Percentiles rank a stretch among this genome's conserved stretches.
phyloP scores from a whole-genome alignment of 2,888 invertebrate species.

The Venusia cambrica region DNA sequence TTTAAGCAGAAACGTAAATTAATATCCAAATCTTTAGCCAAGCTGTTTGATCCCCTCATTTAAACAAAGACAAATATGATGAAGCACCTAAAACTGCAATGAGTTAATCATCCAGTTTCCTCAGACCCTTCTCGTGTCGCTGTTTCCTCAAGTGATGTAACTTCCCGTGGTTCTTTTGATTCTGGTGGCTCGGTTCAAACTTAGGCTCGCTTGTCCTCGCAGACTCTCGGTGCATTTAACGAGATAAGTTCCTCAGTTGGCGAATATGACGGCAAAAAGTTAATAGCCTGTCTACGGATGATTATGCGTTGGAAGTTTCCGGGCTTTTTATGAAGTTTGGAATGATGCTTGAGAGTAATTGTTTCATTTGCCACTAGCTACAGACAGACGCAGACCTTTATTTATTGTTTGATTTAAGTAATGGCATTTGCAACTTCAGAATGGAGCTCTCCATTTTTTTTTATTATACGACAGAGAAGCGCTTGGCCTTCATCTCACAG shows the following conservation, averaged over 20 bases:
- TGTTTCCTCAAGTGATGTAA: slow-evolving; percentile 23
- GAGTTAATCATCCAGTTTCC: slow-evolving; percentile 37
- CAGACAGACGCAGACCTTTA: no score
- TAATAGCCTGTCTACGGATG: slow-evolving; percentile 27
- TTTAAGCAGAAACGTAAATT: background rate
- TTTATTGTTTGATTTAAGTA: no score
- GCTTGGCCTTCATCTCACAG: no score
- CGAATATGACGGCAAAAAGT: slow-evolving; percentile 50
- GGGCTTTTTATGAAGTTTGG: background rate
- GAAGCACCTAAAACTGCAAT: slow-evolving; percentile 41
- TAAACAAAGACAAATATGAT: slow-evolving; percentile 42
- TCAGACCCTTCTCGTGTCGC: slow-evolving; percentile 26
- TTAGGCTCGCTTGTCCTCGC: slow-evolving; percentile 49
- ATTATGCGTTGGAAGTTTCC: slow-evolving; percentile 9
- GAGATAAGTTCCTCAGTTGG: slow-evolving; percentile 64
- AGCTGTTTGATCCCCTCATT: slow-evolving; percentile 10
- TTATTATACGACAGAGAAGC: no score
- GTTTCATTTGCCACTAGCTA: no score
- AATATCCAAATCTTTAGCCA: slow-evolving; percentile 1
- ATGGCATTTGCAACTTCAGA: no score
- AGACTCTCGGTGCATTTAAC: slow-evolving; percentile 69
- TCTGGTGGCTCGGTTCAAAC: slow-evolving; percentile 41
- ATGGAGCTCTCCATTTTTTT: no score
- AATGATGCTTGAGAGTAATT: no score
- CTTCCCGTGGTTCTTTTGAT: slow-evolving; percentile 33